phyloP scores from a whole-genome alignment of 30 jellyfish, hydroid and myxozoan genomes.

The Rhopilema esculentum region DNA sequence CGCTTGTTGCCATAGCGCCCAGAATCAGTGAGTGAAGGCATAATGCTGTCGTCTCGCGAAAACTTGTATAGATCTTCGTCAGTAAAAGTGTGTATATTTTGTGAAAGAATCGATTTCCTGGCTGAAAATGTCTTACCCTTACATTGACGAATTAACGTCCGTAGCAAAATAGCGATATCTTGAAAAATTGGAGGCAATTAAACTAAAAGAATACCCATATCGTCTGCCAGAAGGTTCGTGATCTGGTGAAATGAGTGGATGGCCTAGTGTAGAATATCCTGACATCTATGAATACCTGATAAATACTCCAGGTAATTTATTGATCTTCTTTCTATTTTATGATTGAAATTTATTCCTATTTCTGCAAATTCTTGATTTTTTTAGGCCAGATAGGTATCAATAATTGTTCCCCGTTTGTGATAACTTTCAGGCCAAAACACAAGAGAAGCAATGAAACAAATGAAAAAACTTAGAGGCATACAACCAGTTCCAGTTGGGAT shows the following conservation, averaged over 20 bases:
- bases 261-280: slow-evolving; percentile 70
- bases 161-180: slow-evolving; percentile 26
- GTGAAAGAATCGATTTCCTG: neutral
- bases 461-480: slow-evolving; percentile 52
- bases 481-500: slow-evolving; percentile 67
- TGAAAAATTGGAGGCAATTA: slow-evolving; percentile 12
- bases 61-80: neutral
- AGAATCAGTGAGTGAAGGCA: slow-evolving; percentile 30
- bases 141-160: slow-evolving; percentile 24
- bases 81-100: neutral
- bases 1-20: slow-evolving; percentile 29
- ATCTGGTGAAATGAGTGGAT: slow-evolving; percentile 20
- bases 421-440: slow-evolving; percentile 33
- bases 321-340: neutral
- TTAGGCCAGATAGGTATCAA: neutral
- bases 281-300: slow-evolving; percentile 48
- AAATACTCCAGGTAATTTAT: slow-evolving; percentile 43
- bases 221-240: slow-evolving; percentile 41
- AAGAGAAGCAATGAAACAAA: slow-evolving; percentile 58
- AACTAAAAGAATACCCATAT: slow-evolving; percentile 52
- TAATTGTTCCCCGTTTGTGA: neutral
- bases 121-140: slow-evolving; percentile 26
- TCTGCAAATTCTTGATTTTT: neutral
- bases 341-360: neutral
- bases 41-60: neutral